Evolutionary conservation across 2,113 vertebrate species (phyloP).

Genomic region (Scomber colias): DNA sequence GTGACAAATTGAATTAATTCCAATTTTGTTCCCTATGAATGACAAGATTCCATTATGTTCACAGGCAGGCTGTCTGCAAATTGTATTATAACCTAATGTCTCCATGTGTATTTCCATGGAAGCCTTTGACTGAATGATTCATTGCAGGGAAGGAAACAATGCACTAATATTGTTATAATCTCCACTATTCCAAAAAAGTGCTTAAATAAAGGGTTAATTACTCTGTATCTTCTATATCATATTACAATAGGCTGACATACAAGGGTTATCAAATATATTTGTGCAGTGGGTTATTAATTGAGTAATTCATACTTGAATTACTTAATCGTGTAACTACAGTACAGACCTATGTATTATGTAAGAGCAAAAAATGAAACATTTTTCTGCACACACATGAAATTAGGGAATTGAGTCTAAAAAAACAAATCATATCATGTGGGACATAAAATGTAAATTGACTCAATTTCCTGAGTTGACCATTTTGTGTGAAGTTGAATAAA

Average conservation of each 20-base stretch:
- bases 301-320: not conserved
- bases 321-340: not conserved
- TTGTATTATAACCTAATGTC: constrained; percentile 80
- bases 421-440: not conserved
- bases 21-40: constrained; percentile 80
- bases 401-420: not conserved
- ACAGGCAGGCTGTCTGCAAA: constrained; percentile 78
- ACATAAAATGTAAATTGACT: not conserved
- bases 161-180: constrained; percentile 25
- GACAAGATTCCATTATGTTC: constrained; percentile 84
- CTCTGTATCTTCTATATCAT: not conserved
- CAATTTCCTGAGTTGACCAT: not conserved
- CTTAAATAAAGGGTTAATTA: not conserved
- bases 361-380: not conserved
- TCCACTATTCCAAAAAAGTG: not conserved
- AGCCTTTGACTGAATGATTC: constrained; percentile 70
- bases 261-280: not conserved
- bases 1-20: constrained; percentile 86
- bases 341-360: not conserved
- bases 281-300: not conserved
- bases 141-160: constrained; percentile 37
- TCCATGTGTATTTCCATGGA: constrained; percentile 74
- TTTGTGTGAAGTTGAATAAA: not conserved
- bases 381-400: not conserved
- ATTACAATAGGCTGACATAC: not conserved